Percentiles rank a stretch among this genome's conserved stretches.
Conservation (phyloP, 2,888 invertebrate genomes). For the Caradrina kadenii region DNA sequence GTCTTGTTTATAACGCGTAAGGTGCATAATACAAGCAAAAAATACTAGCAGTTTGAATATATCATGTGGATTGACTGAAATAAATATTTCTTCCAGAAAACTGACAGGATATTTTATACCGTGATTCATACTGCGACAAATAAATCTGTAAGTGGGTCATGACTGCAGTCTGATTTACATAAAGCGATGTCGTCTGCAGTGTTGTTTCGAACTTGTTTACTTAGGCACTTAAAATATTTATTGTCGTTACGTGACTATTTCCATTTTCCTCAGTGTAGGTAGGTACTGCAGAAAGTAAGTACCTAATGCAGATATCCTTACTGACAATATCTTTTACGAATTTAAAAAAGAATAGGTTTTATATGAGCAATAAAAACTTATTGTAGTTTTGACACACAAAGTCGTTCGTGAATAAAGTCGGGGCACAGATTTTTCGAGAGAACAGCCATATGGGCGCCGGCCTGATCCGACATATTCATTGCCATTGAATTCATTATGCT, state of each 20-base stretch:
- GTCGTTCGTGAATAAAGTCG: not conserved
- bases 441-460: constrained; percentile 1
- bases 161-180: constrained; percentile 84
- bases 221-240: constrained; percentile 51
- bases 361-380: not conserved
- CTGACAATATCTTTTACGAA: not conserved
- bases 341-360: constrained; percentile 5
- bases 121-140: constrained; percentile 76
- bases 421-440: not conserved
- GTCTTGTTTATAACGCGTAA: constrained; percentile 20
- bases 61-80: not conserved
- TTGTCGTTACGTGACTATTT: constrained; percentile 46
- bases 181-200: constrained; percentile 75
- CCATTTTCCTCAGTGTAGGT: constrained; percentile 25
- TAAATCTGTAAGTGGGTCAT: constrained; percentile 76
- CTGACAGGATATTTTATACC: constrained; percentile 39
- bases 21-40: not conserved
- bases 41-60: not conserved
- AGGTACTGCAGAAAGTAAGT: not conserved
- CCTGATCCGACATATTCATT: constrained; percentile 12
- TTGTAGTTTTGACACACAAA: not conserved
- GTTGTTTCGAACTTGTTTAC: constrained; percentile 69
- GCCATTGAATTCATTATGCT: constrained; percentile 30
- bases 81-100: constrained; percentile 36
- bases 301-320: constrained; percentile 2